Conservation (phyloP, 2,888 invertebrate species). For the Apamea monoglypha region DNA sequence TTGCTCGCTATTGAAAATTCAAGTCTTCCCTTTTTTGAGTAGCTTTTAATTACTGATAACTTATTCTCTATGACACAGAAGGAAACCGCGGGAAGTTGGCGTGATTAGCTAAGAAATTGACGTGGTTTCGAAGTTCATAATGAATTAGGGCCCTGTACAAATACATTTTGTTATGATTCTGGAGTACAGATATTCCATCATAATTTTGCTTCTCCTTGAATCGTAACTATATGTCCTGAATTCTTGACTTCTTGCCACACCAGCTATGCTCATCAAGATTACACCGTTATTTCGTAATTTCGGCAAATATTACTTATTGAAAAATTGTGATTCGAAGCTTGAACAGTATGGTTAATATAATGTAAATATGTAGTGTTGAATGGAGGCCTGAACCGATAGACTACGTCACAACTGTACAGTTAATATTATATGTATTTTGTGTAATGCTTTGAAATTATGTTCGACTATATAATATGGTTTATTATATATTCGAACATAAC, state of each 20-base stretch:
- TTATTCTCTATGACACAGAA: too few species aligned
- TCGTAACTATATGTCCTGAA: background rate
- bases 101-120: too few species aligned
- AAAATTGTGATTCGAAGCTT: constrained; percentile 77
- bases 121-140: too few species aligned
- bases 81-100: too few species aligned
- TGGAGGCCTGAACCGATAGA: constrained; percentile 84
- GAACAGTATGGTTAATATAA: constrained; percentile 70
- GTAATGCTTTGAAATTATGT: constrained; percentile 86
- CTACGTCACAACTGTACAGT: constrained; percentile 84
- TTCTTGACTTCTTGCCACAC: constrained; percentile 45
- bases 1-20: background rate
- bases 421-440: constrained; percentile 69
- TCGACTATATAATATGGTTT: constrained; percentile 78
- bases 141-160: too few species aligned
- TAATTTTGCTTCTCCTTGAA: background rate
- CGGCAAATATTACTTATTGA: constrained; percentile 82
- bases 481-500: too few species aligned
- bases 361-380: constrained; percentile 86
- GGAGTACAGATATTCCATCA: background rate
- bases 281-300: constrained; percentile 67
- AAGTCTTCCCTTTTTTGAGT: background rate
- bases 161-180: background rate
- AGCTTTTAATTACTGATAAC: constrained; percentile 3
- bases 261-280: constrained; percentile 63